A percentile compares a stretch with the other conserved stretches of the same genome.
These are phyloP conservation scores for Drosophila guanche DNA, from an alignment of 1,140 invertebrate species.

Conservation along the genomic window DNA sequence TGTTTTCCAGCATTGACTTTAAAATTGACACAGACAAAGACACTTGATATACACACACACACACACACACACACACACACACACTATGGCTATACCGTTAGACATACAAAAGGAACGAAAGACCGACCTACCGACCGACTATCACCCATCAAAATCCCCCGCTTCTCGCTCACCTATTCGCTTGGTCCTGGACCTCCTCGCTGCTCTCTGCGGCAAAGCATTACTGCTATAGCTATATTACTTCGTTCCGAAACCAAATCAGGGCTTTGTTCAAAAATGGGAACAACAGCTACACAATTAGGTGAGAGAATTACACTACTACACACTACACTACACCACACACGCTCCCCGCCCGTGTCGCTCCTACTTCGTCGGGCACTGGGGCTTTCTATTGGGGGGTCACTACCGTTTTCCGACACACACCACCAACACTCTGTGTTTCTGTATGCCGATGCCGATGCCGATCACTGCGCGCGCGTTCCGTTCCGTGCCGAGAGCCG, in stretches of 20 bases:
- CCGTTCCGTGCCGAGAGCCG: conserved; percentile 64
- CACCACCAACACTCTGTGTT: background rate
- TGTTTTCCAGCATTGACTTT: conserved; percentile 52
- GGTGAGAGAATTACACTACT: too few relatives aligned
- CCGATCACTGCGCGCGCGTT: conserved; percentile 52
- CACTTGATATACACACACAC: conserved; percentile 17
- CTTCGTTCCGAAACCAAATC: background rate
- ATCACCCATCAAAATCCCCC: conserved; percentile 3
- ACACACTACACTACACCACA: conserved; percentile 17
- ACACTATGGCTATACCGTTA: background rate
- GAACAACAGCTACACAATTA: too few relatives aligned
- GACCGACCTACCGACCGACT: too few relatives aligned
- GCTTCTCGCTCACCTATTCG: conserved; percentile 64
- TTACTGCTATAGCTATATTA: conserved; percentile 33
- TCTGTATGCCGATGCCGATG: conserved; percentile 3
- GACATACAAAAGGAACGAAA: too few relatives aligned
- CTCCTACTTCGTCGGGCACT: too few relatives aligned
- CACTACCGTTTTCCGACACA: too few relatives aligned
- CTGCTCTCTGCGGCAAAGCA: conserved; percentile 64
- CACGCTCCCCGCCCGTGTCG: too few relatives aligned
- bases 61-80: background rate
- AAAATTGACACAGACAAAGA: conserved; percentile 30
- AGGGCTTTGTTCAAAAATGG: too few relatives aligned
- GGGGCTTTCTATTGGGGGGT: too few relatives aligned
- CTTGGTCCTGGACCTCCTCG: conserved; percentile 44